Conservation (phyloP, 2,888 invertebrate genomes). For the Rotaria macrura region DNA sequence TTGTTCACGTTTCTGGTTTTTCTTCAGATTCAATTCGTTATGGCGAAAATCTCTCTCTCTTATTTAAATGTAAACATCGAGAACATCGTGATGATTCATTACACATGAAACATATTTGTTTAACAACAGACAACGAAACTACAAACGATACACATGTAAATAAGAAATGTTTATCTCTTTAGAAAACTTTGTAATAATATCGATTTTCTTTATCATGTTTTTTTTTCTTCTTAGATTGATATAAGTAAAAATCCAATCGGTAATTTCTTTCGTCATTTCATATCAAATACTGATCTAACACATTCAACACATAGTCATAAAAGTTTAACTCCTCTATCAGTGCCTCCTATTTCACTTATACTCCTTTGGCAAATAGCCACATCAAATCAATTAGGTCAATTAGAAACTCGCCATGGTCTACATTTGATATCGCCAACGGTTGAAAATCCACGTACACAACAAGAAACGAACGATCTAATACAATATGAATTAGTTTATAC, state of each 20-base stretch:
- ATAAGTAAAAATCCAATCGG: not conserved
- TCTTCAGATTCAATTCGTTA: not conserved
- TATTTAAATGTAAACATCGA: not conserved
- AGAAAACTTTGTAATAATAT: not conserved
- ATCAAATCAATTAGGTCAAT: conserved; percentile 3
- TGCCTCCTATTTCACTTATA: not conserved
- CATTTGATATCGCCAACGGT: not conserved
- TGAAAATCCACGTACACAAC: not conserved
- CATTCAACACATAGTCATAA: not conserved
- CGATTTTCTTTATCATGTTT: too few relatives aligned
- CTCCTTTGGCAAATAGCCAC: not conserved
- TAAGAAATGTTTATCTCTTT: not conserved
- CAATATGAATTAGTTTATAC: conserved; percentile 5
- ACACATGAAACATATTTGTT: not conserved
- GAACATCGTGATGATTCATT: not conserved
- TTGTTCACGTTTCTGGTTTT: not conserved
- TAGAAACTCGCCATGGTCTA: not conserved
- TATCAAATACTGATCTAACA: not conserved
- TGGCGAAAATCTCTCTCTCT: not conserved
- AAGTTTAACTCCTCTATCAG: not conserved
- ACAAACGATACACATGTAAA: not conserved
- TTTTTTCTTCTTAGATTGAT: not conserved
- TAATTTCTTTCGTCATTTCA: not conserved
- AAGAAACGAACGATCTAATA: not conserved
- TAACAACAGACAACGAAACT: not conserved